Evolutionary conservation across 2,797 vertebrate genomes (phyloP).

Genomic region (Etheostoma perlongum): DNA sequence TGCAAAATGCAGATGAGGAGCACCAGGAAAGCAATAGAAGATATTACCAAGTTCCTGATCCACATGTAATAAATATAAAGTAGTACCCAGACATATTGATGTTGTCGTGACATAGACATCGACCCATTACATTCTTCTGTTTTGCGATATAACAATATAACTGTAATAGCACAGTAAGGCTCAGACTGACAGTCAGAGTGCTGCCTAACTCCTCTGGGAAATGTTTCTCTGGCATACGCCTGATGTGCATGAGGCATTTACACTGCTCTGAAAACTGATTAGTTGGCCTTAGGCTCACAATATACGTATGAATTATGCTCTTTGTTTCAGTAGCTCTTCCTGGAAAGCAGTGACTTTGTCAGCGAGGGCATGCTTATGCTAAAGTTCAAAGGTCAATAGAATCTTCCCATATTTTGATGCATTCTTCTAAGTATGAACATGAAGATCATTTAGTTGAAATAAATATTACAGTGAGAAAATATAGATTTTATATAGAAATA

Average conservation of each 20-base stretch:
- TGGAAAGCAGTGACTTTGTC: constrained; percentile 52
- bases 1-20: constrained; percentile 70
- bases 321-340: constrained; percentile 70
- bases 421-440: neutral
- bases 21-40: constrained; percentile 52
- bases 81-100: constrained; percentile 6
- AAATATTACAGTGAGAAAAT: constrained; percentile 4
- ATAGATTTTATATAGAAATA: neutral
- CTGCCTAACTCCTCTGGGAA: constrained; percentile 66
- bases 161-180: constrained; percentile 40
- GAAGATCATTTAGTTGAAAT: neutral
- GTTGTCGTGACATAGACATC: constrained; percentile 20
- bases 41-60: constrained; percentile 43
- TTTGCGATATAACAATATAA: constrained; percentile 31
- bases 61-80: constrained; percentile 35
- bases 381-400: constrained; percentile 71
- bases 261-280: constrained; percentile 78
- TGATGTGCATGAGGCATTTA: constrained; percentile 61
- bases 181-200: constrained; percentile 66
- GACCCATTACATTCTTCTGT: constrained; percentile 36
- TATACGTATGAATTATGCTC: constrained; percentile 79
- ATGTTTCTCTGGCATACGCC: constrained; percentile 59
- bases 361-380: constrained; percentile 20
- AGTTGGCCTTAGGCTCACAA: constrained; percentile 65
- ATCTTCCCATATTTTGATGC: constrained; percentile 8